Conservation (phyloP, 2,797 vertebrate species). For the Syngnathus rostellatus region DNA sequence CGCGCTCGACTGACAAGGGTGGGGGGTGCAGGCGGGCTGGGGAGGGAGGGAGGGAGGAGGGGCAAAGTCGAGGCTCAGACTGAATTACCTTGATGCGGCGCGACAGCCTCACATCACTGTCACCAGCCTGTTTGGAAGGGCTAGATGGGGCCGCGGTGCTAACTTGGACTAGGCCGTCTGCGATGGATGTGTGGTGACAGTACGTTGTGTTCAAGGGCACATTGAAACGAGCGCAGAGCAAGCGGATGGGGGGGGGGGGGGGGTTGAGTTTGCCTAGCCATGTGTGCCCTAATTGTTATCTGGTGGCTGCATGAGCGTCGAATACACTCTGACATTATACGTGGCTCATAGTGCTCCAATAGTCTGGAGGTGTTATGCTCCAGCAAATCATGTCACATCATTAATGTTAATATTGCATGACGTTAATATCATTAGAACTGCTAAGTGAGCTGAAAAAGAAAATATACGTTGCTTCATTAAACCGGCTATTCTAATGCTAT, state of each 20-base stretch:
- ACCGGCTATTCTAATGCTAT: not conserved
- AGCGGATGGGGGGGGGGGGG: constrained; percentile 34
- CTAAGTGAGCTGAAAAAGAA: not conserved
- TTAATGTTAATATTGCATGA: not conserved
- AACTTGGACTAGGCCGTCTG: constrained; percentile 63
- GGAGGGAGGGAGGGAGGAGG: not conserved
- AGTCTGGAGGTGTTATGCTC: not conserved
- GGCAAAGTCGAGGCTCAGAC: constrained; percentile 39
- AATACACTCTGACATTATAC: constrained; percentile 49
- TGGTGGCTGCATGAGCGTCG: constrained; percentile 49
- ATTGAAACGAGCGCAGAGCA: constrained; percentile 54
- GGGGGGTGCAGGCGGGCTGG: constrained; percentile 12
- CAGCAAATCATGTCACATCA: not conserved
- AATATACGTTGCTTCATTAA: not conserved
- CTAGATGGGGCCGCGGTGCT: constrained; percentile 65
- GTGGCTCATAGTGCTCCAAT: constrained; percentile 2
- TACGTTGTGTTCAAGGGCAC: constrained; percentile 72
- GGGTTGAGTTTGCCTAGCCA: constrained; percentile 65
- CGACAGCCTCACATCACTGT: constrained; percentile 77
- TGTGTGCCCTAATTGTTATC: constrained; percentile 65
- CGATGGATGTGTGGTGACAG: constrained; percentile 75
- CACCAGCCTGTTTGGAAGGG: constrained; percentile 66
- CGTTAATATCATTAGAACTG: not conserved
- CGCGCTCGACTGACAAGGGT: constrained; percentile 59
- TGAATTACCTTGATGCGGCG: constrained; percentile 71